These are phyloP conservation scores for Sebastes minor DNA, from an alignment of 2,797 vertebrate species.

Conservation along the genomic window DNA sequence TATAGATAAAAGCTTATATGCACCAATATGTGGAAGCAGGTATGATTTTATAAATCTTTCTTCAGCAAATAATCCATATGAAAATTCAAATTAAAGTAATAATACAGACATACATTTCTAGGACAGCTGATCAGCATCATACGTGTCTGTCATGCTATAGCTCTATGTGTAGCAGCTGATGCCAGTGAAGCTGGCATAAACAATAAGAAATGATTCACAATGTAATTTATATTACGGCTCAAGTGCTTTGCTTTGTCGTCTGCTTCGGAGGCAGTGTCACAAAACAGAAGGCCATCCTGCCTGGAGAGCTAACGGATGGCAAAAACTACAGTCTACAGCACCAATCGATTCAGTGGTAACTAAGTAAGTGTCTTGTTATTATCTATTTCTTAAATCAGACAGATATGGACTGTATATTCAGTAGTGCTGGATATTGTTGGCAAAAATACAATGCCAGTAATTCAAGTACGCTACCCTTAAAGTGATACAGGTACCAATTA, in stretches of 20 bases:
- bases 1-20: neutral
- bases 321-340: neutral
- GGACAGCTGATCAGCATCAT: neutral
- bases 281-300: too few relatives aligned
- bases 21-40: neutral
- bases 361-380: too few relatives aligned
- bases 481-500: too few relatives aligned
- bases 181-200: neutral
- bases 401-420: too few relatives aligned
- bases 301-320: too few relatives aligned
- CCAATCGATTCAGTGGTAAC: neutral
- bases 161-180: neutral
- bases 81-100: neutral
- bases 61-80: neutral
- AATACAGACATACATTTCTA: neutral
- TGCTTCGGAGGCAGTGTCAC: neutral
- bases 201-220: neutral
- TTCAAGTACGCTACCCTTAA: too few relatives aligned
- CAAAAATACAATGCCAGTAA: too few relatives aligned
- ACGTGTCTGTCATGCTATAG: neutral
- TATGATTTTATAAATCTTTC: neutral
- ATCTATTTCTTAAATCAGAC: too few relatives aligned
- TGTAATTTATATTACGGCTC: neutral
- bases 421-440: too few relatives aligned
- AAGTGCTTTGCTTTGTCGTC: neutral